Evolutionary conservation across 2,888 invertebrate species (phyloP).

Genomic region (Andrena bicolor): DNA sequence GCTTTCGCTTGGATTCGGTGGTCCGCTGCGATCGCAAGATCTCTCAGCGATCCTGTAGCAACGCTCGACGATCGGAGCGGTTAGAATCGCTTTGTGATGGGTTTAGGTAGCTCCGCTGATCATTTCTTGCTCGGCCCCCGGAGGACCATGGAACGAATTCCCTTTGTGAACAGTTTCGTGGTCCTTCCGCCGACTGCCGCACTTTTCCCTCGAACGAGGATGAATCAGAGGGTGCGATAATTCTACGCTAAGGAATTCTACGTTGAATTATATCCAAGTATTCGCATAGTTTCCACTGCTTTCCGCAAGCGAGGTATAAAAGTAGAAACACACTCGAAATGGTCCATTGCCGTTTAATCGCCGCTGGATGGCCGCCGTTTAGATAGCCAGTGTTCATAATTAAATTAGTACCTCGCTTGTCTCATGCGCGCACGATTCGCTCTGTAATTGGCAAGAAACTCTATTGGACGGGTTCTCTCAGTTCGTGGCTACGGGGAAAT

Average conservation of each 20-base stretch:
- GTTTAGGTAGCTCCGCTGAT: constrained; percentile 24
- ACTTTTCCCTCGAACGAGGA: not conserved
- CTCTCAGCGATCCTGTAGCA: not conserved
- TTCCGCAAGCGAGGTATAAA: too few species aligned
- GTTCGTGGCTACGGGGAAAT: too few species aligned
- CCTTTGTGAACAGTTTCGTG: not conserved
- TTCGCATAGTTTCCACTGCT: too few species aligned
- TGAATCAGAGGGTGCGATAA: too few species aligned
- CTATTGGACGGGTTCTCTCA: not conserved
- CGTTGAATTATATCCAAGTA: too few species aligned
- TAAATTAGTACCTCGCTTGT: constrained; percentile 2
- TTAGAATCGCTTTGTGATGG: constrained; percentile 30
- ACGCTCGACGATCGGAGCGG: not conserved
- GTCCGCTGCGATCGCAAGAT: constrained; percentile 8
- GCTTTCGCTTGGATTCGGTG: constrained; percentile 7
- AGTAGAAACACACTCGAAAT: too few species aligned
- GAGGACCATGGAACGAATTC: not conserved
- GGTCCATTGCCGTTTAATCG: constrained; percentile 5
- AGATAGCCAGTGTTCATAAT: not conserved
- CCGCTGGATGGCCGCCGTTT: not conserved
- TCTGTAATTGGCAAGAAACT: not conserved
- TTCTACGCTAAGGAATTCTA: too few species aligned
- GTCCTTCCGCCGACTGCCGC: not conserved
- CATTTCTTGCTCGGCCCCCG: constrained; percentile 13
- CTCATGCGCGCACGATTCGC: not conserved